These are phyloP conservation scores for Cosmia pyralina DNA, from an alignment of 2,888 invertebrate genomes.

Conservation along the genomic window DNA sequence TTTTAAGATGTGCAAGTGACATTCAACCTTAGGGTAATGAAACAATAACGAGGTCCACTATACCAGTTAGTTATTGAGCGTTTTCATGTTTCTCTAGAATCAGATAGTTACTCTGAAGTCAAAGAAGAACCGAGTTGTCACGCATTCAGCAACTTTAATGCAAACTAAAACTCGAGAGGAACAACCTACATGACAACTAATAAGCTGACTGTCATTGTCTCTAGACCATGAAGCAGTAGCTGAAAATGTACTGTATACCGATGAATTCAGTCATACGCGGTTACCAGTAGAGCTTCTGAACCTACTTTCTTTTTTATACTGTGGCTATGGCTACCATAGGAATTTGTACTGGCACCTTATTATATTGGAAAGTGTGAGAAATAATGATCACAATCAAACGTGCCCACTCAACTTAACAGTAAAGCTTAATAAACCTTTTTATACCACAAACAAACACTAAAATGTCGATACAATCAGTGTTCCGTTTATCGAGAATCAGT, in stretches of 20 bases:
- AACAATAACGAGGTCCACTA: neutral
- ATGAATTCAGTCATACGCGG: neutral
- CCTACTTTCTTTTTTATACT: neutral
- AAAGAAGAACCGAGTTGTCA: neutral
- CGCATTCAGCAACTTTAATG: neutral
- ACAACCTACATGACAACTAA: neutral
- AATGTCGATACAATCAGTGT: slow-evolving; percentile 47
- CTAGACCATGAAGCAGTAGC: neutral
- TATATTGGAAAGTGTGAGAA: slow-evolving; percentile 64
- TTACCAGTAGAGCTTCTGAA: slow-evolving; percentile 7
- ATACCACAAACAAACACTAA: slow-evolving; percentile 58
- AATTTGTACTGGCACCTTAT: slow-evolving; percentile 64
- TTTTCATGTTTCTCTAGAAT: neutral
- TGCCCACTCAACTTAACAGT: slow-evolving; percentile 40
- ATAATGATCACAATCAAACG: slow-evolving; percentile 56
- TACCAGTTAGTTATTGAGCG: neutral
- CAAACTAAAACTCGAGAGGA: neutral
- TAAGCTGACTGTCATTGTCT: neutral
- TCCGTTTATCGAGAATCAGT: slow-evolving; percentile 47
- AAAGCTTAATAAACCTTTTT: slow-evolving; percentile 50
- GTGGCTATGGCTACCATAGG: slow-evolving; percentile 24
- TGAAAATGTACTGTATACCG: too few species aligned
- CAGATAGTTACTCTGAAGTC: neutral
- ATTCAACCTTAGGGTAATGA: neutral
- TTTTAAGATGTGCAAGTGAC: neutral